Evolutionary conservation across 1,140 invertebrate species (phyloP).

Genomic region (Lepidurus arcticus): DNA sequence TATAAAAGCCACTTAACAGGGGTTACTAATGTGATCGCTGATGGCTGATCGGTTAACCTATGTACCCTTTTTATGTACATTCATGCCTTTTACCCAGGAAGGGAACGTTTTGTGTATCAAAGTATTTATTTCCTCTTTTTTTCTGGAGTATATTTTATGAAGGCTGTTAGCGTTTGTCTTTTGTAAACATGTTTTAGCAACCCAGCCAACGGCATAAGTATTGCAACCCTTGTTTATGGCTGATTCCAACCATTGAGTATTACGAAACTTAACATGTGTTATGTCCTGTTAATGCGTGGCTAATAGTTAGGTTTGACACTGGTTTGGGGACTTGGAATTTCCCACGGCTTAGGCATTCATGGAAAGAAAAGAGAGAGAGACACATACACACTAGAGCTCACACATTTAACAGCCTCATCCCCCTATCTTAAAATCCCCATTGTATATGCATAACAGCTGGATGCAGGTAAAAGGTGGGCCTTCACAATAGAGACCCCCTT

Average conservation of each 20-base stretch:
- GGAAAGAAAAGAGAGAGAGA: neutral
- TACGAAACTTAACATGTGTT: conserved; percentile 10
- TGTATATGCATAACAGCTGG: conserved; percentile 19
- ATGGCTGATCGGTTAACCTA: neutral
- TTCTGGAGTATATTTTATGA: no score
- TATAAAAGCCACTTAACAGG: conserved; percentile 3
- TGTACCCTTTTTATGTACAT: neutral
- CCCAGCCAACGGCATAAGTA: neutral
- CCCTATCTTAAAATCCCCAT: conserved; percentile 12
- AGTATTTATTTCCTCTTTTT: no score
- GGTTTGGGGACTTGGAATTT: neutral
- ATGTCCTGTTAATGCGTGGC: conserved; percentile 17
- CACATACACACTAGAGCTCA: neutral
- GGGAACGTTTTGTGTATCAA: no score
- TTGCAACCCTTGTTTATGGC: neutral
- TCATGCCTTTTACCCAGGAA: no score
- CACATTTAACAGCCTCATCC: conserved; percentile 21
- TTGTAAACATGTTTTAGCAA: neutral
- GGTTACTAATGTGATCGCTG: conserved; percentile 12
- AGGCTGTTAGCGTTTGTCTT: no score
- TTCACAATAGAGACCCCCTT: conserved; percentile 18
- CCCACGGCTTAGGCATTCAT: conserved; percentile 20
- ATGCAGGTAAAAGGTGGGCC: conserved; percentile 17
- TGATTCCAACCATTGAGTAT: neutral
- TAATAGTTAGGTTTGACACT: conserved; percentile 17